Base-by-base conservation (phyloP, 1,140 invertebrate species). In the Diorhabda elongata region DNA sequence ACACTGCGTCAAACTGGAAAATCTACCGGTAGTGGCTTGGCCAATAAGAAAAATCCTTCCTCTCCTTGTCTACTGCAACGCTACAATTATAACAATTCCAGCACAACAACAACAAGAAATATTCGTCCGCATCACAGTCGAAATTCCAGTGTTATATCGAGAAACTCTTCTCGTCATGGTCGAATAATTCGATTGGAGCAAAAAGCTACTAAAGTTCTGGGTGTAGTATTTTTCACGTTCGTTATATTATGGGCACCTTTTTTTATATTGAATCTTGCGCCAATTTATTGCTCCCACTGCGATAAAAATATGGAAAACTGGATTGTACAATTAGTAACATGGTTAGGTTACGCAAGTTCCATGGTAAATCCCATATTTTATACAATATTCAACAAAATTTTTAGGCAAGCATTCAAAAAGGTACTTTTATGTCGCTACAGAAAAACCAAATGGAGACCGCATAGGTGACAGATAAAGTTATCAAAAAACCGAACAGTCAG, bases 281-380 rank as follows among this genome's bases (percentile, higher is more conserved):
- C 91, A 4, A 89, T 89, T 0, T 82, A 94, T 3, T 94, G 92
- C 77, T 86, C 85, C 2, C 86, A 91, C 66, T 95, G 92, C 78
- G 92, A 93, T 73, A 85, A 87, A 44, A 81, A 86, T 44, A 90
- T 94, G 60, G 84, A 87, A 41, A 88, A 86, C 67, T 91, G 89
- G 83, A 89, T 96, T 44, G 92, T 96, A 75, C 90, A 94, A 77
- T 87, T 93, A 59, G 91, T 92, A 41, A 91, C 92, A 9, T 97
- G 95, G 95, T 83, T 97, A 45, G 95, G 95, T 56, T 97, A 96
- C 81, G 90, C 93, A 44, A 95, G 92, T 75, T 95, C 93, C 3
- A 94, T 95, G 88, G 92, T 97, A 7, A 97, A 97, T 83, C 94
- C 94, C 0, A 93, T 96, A 71, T 95, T 96, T 82, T 97, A 97